A percentile compares a stretch with the other conserved stretches of the same genome.
phyloP scores from a whole-genome alignment of 2,113 vertebrate species.

The Pan paniscus region DNA sequence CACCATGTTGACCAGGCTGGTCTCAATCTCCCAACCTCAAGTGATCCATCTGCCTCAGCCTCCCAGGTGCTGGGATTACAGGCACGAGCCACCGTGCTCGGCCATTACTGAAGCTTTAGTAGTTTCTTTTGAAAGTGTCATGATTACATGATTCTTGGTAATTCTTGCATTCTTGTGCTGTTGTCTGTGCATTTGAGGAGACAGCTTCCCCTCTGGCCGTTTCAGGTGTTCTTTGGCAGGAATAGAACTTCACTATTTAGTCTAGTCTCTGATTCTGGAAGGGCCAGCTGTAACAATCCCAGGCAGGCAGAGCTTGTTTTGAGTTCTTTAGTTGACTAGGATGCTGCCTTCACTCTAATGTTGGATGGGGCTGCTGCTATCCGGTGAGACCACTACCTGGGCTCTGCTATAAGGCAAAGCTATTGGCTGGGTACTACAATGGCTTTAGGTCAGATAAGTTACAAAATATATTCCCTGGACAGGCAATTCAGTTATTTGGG shows the following conservation, averaged over 20 bases:
- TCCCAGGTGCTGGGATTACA: too few species aligned
- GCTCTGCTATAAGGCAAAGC: not conserved
- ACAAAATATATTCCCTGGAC: not conserved
- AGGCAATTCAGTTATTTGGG: not conserved
- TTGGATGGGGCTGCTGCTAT: not conserved
- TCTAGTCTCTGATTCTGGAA: not conserved
- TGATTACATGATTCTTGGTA: not conserved
- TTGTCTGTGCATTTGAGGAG: not conserved
- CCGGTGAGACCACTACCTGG: not conserved
- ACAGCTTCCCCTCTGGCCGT: not conserved
- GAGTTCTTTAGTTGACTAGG: not conserved
- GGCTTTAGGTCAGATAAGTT: not conserved
- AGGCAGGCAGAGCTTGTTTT: not conserved
- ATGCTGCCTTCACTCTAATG: not conserved
- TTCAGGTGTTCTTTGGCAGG: not conserved
- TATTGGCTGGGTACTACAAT: not conserved
- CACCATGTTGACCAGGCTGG: too few species aligned
- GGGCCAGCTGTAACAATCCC: not conserved
- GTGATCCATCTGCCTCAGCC: too few species aligned
- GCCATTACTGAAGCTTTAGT: not conserved
- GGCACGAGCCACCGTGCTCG: accelerated
- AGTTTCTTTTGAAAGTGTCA: not conserved
- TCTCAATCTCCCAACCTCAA: too few species aligned
- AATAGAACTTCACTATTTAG: not conserved
- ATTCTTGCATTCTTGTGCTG: not conserved